Evolutionary conservation across 2,888 invertebrate species (phyloP).

Genomic region (Apodemia zela): DNA sequence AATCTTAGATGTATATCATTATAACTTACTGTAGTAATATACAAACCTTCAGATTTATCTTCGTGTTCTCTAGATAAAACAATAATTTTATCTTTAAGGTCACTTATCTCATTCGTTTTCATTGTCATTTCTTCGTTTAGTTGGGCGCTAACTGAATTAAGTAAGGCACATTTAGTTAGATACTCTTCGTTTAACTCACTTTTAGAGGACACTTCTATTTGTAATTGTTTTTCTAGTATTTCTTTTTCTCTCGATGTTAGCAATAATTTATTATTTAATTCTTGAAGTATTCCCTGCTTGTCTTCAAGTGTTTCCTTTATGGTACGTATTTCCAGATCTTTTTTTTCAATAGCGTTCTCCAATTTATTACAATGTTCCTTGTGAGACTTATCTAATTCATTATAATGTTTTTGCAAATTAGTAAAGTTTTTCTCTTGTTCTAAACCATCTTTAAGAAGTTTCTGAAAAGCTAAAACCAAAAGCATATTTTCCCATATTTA

Average conservation of each 20-base stretch:
- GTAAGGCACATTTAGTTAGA: conserved; percentile 38
- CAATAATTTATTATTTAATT: conserved; percentile 32
- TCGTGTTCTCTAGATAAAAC: conserved; percentile 34
- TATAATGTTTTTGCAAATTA: conserved; percentile 40
- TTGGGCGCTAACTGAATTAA: conserved; percentile 36
- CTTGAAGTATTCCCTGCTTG: conserved; percentile 35
- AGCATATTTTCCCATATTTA: background rate
- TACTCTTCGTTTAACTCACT: conserved; percentile 44
- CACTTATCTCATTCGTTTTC: conserved; percentile 30
- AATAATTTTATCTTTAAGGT: conserved; percentile 38
- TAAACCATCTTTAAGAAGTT: conserved; percentile 38
- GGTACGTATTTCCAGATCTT: conserved; percentile 38
- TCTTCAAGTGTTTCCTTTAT: conserved; percentile 40
- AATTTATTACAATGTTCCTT: conserved; percentile 38
- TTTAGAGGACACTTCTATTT: conserved; percentile 37
- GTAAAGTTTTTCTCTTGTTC: conserved; percentile 41
- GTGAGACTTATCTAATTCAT: conserved; percentile 41
- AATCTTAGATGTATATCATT: no score
- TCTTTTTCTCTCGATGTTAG: conserved; percentile 38
- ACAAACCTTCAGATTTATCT: conserved; percentile 41
- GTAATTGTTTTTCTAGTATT: conserved; percentile 36
- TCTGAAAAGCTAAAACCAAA: conserved; percentile 40
- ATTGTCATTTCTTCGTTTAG: conserved; percentile 38
- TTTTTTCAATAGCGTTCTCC: conserved; percentile 34
- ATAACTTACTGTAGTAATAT: background rate